Base-by-base conservation (phyloP, 2,797 vertebrate genomes). In the Salmo trutta region DNA sequence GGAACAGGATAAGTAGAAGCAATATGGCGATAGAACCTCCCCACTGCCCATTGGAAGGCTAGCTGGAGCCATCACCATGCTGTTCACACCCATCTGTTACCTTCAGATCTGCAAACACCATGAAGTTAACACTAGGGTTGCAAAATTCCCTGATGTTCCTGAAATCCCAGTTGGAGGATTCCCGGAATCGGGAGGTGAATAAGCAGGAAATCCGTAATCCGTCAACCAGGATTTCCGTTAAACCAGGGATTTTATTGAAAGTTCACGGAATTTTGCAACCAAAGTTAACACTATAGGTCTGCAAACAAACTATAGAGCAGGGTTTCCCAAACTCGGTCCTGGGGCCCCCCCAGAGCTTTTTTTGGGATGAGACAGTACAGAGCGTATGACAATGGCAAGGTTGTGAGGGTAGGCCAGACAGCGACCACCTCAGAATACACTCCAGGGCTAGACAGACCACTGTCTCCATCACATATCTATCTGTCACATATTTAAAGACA, bases 401-500 rank as follows among this genome's bases (percentile, higher is more conserved):
- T 88, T 85, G 82, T 5, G 17, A 91, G 88, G 85, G 85, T 81
- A 77, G 83, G 91, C 88, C 79, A 5, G 77, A 79, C 82, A 82
- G 87, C 88, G 78, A 88, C 36, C 88, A 91, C 90, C 87, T 93
- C 91, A 91, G 88, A 93, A 92, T 93, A 92, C 91, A 94, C 92
- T 95, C 93, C 94, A 94, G 93, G 92, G 85, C 92, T 94, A 95
- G 95, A 95, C 95, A 95, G 94, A 96, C 95, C 96, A 96, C 96
- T 96, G 92, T 94, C 89, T 89, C 88, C 85, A 87, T 87, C 88
- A 83, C 85, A 88, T 88, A 86, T 91, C 87, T 90, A 85, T 86
- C 88, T 86, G 84, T 87, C 88, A 85, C 89, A 82, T 93, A 96
- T 93, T 93, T 92, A 94, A 93, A 88, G 86, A 88, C 86, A 88